Evolutionary conservation across 92 coral and sea anemone species (phyloP), one percentile per base, ranked within the genome.

Genomic region (Actinernus sp.): DNA sequence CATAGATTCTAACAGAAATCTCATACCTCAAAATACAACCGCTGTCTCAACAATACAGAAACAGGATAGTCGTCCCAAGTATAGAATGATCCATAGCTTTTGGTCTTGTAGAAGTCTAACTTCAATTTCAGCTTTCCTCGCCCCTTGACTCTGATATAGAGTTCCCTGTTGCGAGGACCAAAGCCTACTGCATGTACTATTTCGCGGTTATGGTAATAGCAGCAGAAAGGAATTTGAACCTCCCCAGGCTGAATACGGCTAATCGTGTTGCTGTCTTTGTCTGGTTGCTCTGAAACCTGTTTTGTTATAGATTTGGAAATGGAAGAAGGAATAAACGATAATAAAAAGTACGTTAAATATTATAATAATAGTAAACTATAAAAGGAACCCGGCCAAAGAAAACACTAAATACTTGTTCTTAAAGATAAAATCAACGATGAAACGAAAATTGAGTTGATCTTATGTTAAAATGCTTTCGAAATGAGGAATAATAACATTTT

Each of bases 161-260:
- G 77, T 58, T 85, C 70, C 61, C 73, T 48, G 48, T 65, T 82
- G 20, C 45, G 51, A 1, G 97, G 97, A 9, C 84, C 76, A 67
- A 71, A 86, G 31, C 97, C 97, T 9, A 90, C 92, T 1, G 89
- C 89, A 41, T 67, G 82, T n/a, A 90, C 89, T 20, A 90, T 81
- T 36, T 83, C 92, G 30, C 72, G 71, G 66, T 90, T 79, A 40
- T 79, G 86, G 65, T 54, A 90, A 61, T 90, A 90, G 56, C 97
- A 90, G 57, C 92, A 85, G 65, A 90, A 90, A 9, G 97, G 97
- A 0, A 90, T 81, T 32, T 64, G 71, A 29, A 90, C 90, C 58
- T 90, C 97, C 34, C 88, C 87, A 16, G 51, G 49, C 3, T 86
- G 83, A 45, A 90, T 92, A 49, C 77, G 79, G 37, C 93, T 83